Percentiles rank a stretch among this genome's conserved stretches.
Conservation (phyloP, 2,888 invertebrate genomes). For the Pemphredon lugubris region DNA sequence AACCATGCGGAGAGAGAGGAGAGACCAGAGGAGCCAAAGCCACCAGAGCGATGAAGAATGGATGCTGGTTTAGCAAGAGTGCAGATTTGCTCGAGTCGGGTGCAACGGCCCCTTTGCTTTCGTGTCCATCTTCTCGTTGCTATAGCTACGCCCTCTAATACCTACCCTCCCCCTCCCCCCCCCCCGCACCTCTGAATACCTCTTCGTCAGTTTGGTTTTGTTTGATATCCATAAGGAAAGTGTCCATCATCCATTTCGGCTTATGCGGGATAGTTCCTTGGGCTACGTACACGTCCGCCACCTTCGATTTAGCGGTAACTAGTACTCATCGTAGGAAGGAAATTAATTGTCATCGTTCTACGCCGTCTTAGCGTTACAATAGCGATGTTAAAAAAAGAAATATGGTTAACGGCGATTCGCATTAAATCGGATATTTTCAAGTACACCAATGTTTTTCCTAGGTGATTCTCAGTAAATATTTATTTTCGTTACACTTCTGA, state of each 20-base stretch:
- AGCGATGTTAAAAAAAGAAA: too few relatives aligned
- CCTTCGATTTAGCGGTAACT: too few relatives aligned
- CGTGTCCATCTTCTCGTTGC: conserved; percentile 70
- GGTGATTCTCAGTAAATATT: too few relatives aligned
- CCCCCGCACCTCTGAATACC: conserved; percentile 58
- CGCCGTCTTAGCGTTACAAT: too few relatives aligned
- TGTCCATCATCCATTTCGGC: conserved; percentile 66
- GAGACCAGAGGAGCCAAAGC: conserved; percentile 66
- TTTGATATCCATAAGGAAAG: conserved; percentile 73
- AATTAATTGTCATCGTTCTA: too few relatives aligned
- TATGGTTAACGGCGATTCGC: too few relatives aligned
- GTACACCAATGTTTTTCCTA: too few relatives aligned
- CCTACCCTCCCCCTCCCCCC: conserved; percentile 60
- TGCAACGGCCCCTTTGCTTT: conserved; percentile 79
- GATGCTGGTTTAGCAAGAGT: conserved; percentile 79
- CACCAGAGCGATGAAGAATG: conserved; percentile 76
- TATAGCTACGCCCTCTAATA: conserved; percentile 74
- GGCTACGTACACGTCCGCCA: too few relatives aligned
- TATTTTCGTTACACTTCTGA: too few relatives aligned
- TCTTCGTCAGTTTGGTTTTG: conserved; percentile 70
- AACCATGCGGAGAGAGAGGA: conserved; percentile 52
- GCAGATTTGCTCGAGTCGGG: conserved; percentile 77
- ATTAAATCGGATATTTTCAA: too few relatives aligned
- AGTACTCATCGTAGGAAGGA: too few relatives aligned
- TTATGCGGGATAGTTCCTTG: background rate